phyloP scores from a whole-genome alignment of 2,113 vertebrate species.

The Lipotes vexillifer region DNA sequence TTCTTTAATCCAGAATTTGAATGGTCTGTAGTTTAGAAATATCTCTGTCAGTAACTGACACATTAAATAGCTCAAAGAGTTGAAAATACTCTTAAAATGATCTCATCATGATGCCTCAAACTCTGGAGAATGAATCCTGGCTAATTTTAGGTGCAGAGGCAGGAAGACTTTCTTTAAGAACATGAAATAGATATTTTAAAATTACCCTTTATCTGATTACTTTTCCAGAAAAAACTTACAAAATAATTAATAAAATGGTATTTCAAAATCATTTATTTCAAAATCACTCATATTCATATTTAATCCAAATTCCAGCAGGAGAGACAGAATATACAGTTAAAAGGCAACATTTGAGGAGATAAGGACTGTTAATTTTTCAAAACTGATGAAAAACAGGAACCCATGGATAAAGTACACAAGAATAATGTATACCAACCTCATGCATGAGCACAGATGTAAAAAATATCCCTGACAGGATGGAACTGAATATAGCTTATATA shows the following conservation, averaged over 20 bases:
- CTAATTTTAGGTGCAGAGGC: neutral
- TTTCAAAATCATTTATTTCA: neutral
- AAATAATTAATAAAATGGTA: conserved; percentile 13
- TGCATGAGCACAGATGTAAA: neutral
- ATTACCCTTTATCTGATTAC: neutral
- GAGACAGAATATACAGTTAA: neutral
- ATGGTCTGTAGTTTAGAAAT: neutral
- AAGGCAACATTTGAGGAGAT: neutral
- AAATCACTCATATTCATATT: neutral
- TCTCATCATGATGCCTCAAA: neutral
- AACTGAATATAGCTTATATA: neutral
- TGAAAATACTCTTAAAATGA: neutral
- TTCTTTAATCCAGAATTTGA: neutral
- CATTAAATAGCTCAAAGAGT: neutral
- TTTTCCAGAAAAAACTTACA: neutral
- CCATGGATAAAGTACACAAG: neutral
- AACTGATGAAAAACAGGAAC: neutral
- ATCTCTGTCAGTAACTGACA: neutral
- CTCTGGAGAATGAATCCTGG: neutral
- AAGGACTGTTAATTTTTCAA: neutral
- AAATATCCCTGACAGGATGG: neutral
- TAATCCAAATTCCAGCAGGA: conserved; percentile 2
- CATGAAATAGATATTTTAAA: conserved; percentile 27
- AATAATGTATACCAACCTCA: neutral
- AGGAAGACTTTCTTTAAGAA: neutral